These are phyloP conservation scores for Trichonephila inaurata DNA, from an alignment of 1,140 invertebrate species.

Conservation along the genomic window DNA sequence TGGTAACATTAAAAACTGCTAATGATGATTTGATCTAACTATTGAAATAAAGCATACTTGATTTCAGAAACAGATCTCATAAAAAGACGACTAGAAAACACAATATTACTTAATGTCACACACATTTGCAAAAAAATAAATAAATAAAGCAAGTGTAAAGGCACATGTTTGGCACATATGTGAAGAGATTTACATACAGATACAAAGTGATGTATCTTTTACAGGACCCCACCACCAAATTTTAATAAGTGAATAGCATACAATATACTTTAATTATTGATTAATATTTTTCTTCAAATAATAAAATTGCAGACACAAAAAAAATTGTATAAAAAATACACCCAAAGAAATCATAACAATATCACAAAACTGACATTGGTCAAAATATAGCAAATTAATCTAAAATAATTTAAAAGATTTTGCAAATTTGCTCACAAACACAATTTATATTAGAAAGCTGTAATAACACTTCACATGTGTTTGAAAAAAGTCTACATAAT, in stretches of 20 bases:
- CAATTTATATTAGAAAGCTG: too few species aligned
- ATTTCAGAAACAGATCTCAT: neutral
- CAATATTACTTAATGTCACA: neutral
- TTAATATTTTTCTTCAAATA: neutral
- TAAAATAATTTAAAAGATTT: too few species aligned
- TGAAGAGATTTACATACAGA: neutral
- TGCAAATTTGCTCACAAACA: too few species aligned
- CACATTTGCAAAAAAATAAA: neutral
- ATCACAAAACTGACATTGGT: too few species aligned
- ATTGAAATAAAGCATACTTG: neutral
- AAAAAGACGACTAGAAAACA: neutral
- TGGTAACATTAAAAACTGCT: neutral
- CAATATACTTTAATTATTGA: neutral
- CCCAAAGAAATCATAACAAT: too few species aligned
- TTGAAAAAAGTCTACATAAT: too few species aligned
- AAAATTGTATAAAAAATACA: too few species aligned
- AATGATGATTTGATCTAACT: neutral
- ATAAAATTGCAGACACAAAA: neutral
- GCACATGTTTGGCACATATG: conserved; percentile 16
- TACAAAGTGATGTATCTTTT: neutral
- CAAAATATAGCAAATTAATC: too few species aligned
- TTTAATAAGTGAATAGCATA: neutral
- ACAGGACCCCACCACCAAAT: neutral
- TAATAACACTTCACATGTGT: too few species aligned
- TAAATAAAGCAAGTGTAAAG: neutral